Conservation (phyloP, 30 jellyfish, hydroid and myxozoan species). For the Hydra vulgaris region DNA sequence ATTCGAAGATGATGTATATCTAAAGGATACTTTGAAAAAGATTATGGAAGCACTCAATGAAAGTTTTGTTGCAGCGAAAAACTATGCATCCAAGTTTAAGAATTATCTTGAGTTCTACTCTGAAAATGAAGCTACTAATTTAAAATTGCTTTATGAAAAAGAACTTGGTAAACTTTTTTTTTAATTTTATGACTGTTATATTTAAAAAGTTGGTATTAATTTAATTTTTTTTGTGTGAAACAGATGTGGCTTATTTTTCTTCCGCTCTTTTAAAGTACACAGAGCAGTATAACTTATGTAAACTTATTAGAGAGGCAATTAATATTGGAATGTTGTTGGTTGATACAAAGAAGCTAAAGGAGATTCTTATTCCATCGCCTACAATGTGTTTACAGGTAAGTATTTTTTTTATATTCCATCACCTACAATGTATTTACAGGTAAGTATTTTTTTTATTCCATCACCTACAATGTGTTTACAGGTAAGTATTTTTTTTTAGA, state of each 20-base stretch:
- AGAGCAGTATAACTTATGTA: constrained; percentile 54
- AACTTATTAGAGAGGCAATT: constrained; percentile 55
- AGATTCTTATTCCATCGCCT: constrained; percentile 90
- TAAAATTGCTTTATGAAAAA: constrained; percentile 39
- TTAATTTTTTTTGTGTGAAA: not conserved
- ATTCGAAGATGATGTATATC: constrained; percentile 78
- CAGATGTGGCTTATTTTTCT: constrained; percentile 80
- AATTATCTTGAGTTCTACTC: constrained; percentile 59
- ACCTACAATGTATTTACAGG: constrained; percentile 79
- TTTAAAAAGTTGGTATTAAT: not conserved
- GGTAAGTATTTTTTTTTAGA: constrained; percentile 44
- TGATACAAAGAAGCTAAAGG: constrained; percentile 67
- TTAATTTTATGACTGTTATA: not conserved
- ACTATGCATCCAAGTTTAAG: constrained; percentile 64
- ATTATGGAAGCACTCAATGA: constrained; percentile 67
- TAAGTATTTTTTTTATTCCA: constrained; percentile 52
- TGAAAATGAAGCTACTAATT: constrained; percentile 66
- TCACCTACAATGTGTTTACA: constrained; percentile 79
- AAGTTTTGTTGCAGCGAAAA: constrained; percentile 75
- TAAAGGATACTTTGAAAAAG: constrained; percentile 50
- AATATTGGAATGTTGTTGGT: constrained; percentile 87
- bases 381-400: constrained; percentile 66
- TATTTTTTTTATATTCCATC: constrained; percentile 55
- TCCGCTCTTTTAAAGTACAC: constrained; percentile 75
- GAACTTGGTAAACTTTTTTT: constrained; percentile 47